A percentile compares a stretch with the other conserved stretches of the same genome.
Conservation (phyloP, 2,888 invertebrate genomes). For the Agrotis clavis region DNA sequence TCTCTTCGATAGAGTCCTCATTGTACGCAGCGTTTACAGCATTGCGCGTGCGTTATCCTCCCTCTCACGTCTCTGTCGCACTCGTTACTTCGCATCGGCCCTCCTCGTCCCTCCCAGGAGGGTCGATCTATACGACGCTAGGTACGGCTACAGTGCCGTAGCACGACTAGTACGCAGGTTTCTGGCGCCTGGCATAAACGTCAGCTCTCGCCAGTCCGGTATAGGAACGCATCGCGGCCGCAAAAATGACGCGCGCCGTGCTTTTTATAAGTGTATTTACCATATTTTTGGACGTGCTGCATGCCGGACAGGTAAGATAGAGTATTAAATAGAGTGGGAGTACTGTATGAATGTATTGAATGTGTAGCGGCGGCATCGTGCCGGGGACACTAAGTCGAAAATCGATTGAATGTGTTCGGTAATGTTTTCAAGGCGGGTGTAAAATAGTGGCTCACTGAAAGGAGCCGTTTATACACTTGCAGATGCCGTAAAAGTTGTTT, state of each 20-base stretch:
- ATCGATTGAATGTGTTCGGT: constrained; percentile 87
- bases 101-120: constrained; percentile 84
- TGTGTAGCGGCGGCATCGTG: constrained; percentile 50
- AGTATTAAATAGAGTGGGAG: constrained; percentile 48
- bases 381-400: constrained; percentile 79
- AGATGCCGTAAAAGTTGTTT: constrained; percentile 84
- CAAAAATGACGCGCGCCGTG: constrained; percentile 92
- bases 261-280: constrained; percentile 92
- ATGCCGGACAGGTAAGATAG: constrained; percentile 90
- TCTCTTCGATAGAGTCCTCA: constrained; percentile 84
- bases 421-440: constrained; percentile 88
- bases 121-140: constrained; percentile 90
- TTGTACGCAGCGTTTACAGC: constrained; percentile 84
- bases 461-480: constrained; percentile 75
- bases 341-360: constrained; percentile 57
- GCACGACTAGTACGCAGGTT: constrained; percentile 89
- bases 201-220: constrained; percentile 79
- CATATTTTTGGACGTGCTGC: constrained; percentile 91
- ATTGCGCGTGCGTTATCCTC: constrained; percentile 88
- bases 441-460: constrained; percentile 85
- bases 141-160: constrained; percentile 88
- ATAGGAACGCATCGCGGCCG: constrained; percentile 85
- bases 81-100: constrained; percentile 60
- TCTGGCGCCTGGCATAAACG: constrained; percentile 85
- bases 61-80: constrained; percentile 76